Base-by-base conservation (phyloP, 2,797 vertebrate species). In the Paedocypris micromegethes region DNA sequence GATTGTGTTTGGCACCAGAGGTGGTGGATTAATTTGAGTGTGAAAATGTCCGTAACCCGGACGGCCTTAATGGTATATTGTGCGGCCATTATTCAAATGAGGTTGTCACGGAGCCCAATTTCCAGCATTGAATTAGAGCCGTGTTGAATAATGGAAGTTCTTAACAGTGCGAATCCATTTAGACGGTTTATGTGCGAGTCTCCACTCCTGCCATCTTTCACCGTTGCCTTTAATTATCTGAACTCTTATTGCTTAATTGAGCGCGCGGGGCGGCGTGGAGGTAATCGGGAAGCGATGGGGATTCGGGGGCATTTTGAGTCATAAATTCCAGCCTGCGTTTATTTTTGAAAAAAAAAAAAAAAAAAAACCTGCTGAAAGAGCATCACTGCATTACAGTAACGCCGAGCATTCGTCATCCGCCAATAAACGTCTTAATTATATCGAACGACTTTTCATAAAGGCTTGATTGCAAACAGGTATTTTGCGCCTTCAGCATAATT, bases 271-370 rank as follows among this genome's bases (percentile, higher is more conserved):
- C 60, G 56, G 52, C 43, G 58, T 8, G 9, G 43, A 58, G 53
- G 53, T 62, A 60, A 58, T 71, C 52, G 66, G 52, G 56, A 64
- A 43, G 63, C 72, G 49, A 64, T 64, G 43, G 51, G 52, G 37
- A 70, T 62, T 57, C 62, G 51, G 70, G 23, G 72, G 41, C 41
- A 65, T 74, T 70, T 69, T 53, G 42, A 51, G 67, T 48, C 62
- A 52, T 70, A 23, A 23, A 23, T 23, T 23, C 23, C 23, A 23
- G 23, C 23, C 23, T 23, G 23, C 23, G 23, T 23, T 23, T 23
- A 23, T 23, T 23, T 23, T 1, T 23, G 23, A 23, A 23, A 1
- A 23, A 23, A 1, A 23, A 23, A 70, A 47, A 62, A 58, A 41
- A 45, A 76, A 58, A 58, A 60, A 52, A 51, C 37, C 40, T 41